Conservation (phyloP, 2,888 invertebrate species). For the Drosophila yooni region DNA sequence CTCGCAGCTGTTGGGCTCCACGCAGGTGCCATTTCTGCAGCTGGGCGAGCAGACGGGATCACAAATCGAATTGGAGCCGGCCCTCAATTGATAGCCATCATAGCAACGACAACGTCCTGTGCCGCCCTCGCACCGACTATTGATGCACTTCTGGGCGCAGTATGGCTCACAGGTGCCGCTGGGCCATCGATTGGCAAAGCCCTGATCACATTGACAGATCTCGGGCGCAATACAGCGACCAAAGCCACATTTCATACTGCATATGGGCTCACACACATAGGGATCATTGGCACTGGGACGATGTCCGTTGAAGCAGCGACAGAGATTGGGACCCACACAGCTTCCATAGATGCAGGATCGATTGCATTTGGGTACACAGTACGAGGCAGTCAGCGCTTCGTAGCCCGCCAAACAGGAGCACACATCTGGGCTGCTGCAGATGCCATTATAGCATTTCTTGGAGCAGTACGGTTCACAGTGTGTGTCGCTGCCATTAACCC, state of each 20-base stretch:
- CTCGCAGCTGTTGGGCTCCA: conserved; percentile 83
- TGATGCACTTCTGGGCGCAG: conserved; percentile 81
- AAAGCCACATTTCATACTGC: conserved; percentile 75
- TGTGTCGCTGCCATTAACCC: conserved; percentile 73
- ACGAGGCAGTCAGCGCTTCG: conserved; percentile 70
- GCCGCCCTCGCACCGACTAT: conserved; percentile 86
- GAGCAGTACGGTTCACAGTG: conserved; percentile 81
- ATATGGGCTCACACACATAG: conserved; percentile 79
- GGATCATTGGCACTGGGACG: conserved; percentile 58
- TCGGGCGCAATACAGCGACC: conserved; percentile 82
- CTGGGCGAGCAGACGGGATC: conserved; percentile 82
- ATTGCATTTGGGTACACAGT: conserved; percentile 79
- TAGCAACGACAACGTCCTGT: conserved; percentile 87
- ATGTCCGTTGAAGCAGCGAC: conserved; percentile 85
- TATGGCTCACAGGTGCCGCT: conserved; percentile 81
- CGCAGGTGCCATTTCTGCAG: conserved; percentile 85
- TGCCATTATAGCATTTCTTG: conserved; percentile 82
- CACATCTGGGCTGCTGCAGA: conserved; percentile 83
- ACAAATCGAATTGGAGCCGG: conserved; percentile 77
- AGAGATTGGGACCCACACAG: conserved; percentile 84
- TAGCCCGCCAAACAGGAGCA: conserved; percentile 83
- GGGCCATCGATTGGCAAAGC: conserved; percentile 80
- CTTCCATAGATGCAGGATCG: conserved; percentile 78
- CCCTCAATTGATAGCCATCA: conserved; percentile 84
- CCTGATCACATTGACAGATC: conserved; percentile 79